Evolutionary conservation across 2,888 invertebrate species (phyloP), one percentile per base, ranked within the genome.

Genomic region (Resseliella maxima): DNA sequence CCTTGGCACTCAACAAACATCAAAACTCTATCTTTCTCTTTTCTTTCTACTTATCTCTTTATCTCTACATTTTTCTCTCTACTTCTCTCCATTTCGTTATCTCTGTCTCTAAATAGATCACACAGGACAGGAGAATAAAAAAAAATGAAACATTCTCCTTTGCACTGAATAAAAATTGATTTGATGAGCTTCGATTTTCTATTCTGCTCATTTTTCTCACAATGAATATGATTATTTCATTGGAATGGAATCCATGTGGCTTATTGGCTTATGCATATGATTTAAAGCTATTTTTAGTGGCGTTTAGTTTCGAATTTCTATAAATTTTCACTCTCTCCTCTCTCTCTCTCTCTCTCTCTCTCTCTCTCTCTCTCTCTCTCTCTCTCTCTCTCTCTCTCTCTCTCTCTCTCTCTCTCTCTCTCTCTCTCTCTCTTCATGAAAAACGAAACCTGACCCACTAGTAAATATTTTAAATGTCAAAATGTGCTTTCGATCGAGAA

Each of bases 381-480:
- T 50, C 21, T 50, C 15, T 50, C 21, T 10, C 15, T 59, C 59
- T 41, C 41, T 5, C 41, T 12, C 12, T 41, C 12, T 41, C 41
- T 41, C 41, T 41, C 6, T 41, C 41, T 41, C 41, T 41, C 5
- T 41, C 41, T 12, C 41, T 41, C 41, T 41, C 12, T 50, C 10
- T 50, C 15, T 50, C 21, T 50, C 15, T 50, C 21, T 10, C 15
- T 59, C 59, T 41, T 5, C 41, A 72, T 15, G 2, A 15, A 72
- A 59, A 59, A 59, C 5, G 24, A 24, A n/a, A n/a, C n/a, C 59
- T 72, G 72, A 72, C 72, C 72, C 72, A 72, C 72, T 72, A 31
- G 31, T 41, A 85, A 81, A 41, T 24, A 21, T 85, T 85, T 8
- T 15, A 85, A 85, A 85, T 85, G 85, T 41, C 85, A 85, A 85